Conservation (phyloP, 2,888 invertebrate genomes). For the Eurois occulta region DNA sequence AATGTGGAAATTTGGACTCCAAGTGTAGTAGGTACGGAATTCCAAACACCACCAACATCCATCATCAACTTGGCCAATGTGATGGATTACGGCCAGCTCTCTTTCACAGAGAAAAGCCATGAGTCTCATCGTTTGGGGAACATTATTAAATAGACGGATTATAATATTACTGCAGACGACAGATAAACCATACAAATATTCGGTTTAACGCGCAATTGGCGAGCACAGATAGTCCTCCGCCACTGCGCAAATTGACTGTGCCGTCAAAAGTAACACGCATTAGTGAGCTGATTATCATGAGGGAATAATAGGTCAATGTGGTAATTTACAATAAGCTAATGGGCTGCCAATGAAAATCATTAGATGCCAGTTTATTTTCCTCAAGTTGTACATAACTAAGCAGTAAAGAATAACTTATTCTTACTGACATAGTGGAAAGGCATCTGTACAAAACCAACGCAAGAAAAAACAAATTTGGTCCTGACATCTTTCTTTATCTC, state of each 20-base stretch:
- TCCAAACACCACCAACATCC: background rate
- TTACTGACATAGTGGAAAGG: background rate
- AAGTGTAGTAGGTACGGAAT: background rate
- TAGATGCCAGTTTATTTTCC: constrained; percentile 13
- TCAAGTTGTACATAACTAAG: constrained; percentile 6
- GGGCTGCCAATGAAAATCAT: constrained; percentile 14
- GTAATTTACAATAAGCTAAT: constrained; percentile 30
- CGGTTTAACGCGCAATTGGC: constrained; percentile 32
- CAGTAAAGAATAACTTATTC: background rate
- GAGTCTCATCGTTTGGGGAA: background rate
- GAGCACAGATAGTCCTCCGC: constrained; percentile 14
- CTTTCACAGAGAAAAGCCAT: background rate
- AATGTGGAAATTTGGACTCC: background rate
- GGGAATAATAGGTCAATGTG: constrained; percentile 38
- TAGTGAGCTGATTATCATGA: constrained; percentile 34
- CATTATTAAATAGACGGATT: background rate
- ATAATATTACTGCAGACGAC: background rate
- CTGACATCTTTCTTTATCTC: background rate
- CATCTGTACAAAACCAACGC: background rate
- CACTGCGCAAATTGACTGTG: constrained; percentile 38
- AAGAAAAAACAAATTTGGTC: background rate
- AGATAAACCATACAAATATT: constrained; percentile 14
- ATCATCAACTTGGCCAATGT: background rate
- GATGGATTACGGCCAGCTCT: background rate
- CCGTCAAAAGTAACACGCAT: constrained; percentile 40